phyloP scores from a whole-genome alignment of 2,113 vertebrate genomes.

The Peromyscus leucopus region DNA sequence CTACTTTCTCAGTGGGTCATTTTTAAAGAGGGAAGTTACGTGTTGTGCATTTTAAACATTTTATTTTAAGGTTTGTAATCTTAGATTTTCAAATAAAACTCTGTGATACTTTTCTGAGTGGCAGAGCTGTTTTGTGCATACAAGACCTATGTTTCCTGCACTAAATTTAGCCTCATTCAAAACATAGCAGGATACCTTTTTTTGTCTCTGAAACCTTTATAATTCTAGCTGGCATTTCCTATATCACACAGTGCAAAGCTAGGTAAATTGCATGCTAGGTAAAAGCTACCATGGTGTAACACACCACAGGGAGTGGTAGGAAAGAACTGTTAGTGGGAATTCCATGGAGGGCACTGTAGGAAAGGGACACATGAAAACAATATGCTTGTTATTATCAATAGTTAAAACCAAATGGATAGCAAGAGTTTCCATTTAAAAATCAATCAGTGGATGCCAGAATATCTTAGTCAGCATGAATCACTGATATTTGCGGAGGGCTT shows the following conservation, averaged over 20 bases:
- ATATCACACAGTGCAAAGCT: slow-evolving; percentile 54
- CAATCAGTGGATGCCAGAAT: slow-evolving; percentile 62
- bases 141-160: slow-evolving; percentile 63
- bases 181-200: slow-evolving; percentile 75
- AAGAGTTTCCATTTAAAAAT: slow-evolving; percentile 70
- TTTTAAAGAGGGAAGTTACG: slow-evolving; percentile 57
- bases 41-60: slow-evolving; percentile 56
- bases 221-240: slow-evolving; percentile 67
- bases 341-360: slow-evolving; percentile 38
- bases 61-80: slow-evolving; percentile 56
- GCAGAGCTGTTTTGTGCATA: slow-evolving; percentile 52
- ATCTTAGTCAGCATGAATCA: slow-evolving; percentile 68
- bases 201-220: slow-evolving; percentile 67
- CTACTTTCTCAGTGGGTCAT: slow-evolving; percentile 3
- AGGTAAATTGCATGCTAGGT: slow-evolving; percentile 51
- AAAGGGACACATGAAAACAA: slow-evolving; percentile 2
- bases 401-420: slow-evolving; percentile 60
- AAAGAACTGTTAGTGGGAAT: slow-evolving; percentile 36
- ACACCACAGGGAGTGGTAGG: slow-evolving; percentile 50
- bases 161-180: slow-evolving; percentile 74
- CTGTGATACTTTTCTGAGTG: slow-evolving; percentile 63
- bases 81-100: slow-evolving; percentile 70
- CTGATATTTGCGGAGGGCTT: slow-evolving; percentile 55
- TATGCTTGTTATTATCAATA: slow-evolving; percentile 54
- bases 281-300: slow-evolving; percentile 48